A percentile compares a stretch with the other conserved stretches of the same genome.
Conservation (phyloP, 1,140 invertebrate species). For the Lordiphosa stackelbergi region DNA sequence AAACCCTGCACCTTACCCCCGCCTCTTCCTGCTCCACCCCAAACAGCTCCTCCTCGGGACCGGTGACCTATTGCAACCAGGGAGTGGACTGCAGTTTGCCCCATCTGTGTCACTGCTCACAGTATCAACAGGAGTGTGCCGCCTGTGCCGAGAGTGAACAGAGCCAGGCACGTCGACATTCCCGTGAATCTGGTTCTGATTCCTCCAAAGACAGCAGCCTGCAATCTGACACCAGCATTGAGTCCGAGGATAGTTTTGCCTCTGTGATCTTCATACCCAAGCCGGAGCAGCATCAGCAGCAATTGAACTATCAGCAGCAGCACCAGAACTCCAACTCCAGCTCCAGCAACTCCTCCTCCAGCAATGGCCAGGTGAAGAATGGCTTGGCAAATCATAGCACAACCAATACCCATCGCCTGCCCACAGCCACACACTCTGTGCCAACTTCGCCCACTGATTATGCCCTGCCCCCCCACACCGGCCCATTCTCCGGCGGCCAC, state of each 20-base stretch:
- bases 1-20: conserved; percentile 14
- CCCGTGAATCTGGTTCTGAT: conserved; percentile 91
- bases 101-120: conserved; percentile 61
- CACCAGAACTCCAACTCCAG: conserved; percentile 78
- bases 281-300: conserved; percentile 77
- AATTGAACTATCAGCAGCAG: conserved; percentile 67
- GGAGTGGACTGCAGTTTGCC: conserved; percentile 51
- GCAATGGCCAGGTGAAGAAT: conserved; percentile 37
- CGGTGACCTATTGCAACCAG: conserved; percentile 67
- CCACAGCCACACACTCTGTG: conserved; percentile 78
- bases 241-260: conserved; percentile 94
- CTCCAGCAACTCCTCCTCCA: conserved; percentile 76
- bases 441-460: conserved; percentile 84
- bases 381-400: conserved; percentile 1
- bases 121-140: conserved; percentile 67
- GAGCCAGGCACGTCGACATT: conserved; percentile 78
- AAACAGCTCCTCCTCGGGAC: conserved; percentile 28
- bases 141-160: conserved; percentile 48
- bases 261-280: conserved; percentile 93
- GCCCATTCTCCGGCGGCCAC: conserved; percentile 74
- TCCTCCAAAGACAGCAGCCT: conserved; percentile 94
- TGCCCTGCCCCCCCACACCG: conserved; percentile 77
- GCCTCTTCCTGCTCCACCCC: conserved; percentile 3
- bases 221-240: conserved; percentile 94
- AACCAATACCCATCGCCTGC: conserved; percentile 28